Percentiles rank a stretch among this genome's conserved stretches.
Conservation (phyloP, 2,113 vertebrate genomes). For the Dryoscopus gambensis region DNA sequence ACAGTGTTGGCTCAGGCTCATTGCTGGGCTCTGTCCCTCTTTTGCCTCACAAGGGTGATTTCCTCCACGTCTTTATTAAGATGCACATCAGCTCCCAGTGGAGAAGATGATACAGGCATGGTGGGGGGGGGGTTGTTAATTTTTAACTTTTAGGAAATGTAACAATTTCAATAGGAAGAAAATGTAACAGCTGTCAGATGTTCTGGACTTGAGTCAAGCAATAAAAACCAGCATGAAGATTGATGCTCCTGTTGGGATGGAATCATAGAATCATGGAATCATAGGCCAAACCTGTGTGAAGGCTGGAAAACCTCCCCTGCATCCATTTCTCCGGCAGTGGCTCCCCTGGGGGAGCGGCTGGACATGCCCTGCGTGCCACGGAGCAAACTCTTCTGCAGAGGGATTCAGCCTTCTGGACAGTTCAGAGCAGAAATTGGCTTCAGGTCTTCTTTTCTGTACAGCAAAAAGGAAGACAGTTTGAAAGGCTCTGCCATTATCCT, state of each 20-base stretch:
- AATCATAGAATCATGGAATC: not conserved
- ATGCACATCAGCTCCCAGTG: not conserved
- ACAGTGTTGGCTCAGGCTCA: not conserved
- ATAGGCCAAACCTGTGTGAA: not conserved
- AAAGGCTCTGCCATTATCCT: not conserved
- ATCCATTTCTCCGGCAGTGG: rapidly evolving
- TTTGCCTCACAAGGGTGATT: not conserved
- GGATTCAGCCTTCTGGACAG: not conserved
- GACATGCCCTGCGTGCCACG: rapidly evolving
- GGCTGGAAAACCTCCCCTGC: not conserved
- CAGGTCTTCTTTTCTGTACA: not conserved
- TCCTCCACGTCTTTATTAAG: not conserved
- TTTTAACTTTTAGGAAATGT: not conserved
- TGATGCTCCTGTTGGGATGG: not conserved
- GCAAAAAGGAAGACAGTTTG: not conserved
- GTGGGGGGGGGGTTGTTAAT: not conserved
- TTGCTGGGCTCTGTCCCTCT: not conserved
- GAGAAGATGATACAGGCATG: not conserved
- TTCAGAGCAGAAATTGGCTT: not conserved
- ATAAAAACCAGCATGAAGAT: not conserved
- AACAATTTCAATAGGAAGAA: not conserved
- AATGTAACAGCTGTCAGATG: not conserved
- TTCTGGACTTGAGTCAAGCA: not conserved
- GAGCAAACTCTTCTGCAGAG: not conserved
- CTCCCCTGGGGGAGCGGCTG: rapidly evolving